Conservation (phyloP, 2,113 vertebrate species). For the Alligator mississippiensis region DNA sequence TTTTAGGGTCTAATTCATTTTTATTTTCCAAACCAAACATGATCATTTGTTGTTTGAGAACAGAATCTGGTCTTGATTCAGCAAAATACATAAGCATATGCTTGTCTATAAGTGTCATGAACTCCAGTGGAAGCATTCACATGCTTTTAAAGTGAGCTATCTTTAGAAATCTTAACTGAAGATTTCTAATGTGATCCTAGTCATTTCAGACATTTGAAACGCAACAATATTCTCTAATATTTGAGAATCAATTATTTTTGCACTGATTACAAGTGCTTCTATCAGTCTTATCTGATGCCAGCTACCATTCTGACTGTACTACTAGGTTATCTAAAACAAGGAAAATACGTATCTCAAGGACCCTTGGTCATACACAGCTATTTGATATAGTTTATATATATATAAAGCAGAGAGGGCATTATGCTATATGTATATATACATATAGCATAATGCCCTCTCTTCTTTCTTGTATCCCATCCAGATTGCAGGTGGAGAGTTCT, state of each 20-base stretch:
- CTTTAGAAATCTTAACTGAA: background rate
- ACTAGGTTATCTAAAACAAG: background rate
- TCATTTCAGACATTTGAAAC: background rate
- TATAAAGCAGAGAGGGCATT: too few species aligned
- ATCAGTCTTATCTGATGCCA: background rate
- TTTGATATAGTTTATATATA: background rate
- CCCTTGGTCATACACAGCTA: background rate
- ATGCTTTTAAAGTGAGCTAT: background rate
- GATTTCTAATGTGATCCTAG: background rate
- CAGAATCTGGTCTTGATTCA: background rate
- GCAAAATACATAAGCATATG: background rate
- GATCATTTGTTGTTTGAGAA: background rate
- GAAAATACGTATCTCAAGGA: conserved; percentile 9
- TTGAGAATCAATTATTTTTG: background rate
- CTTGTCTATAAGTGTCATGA: background rate
- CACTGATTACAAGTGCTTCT: background rate
- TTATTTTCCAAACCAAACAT: background rate
- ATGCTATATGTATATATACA: too few species aligned
- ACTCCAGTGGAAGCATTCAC: background rate
- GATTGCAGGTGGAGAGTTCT: conserved; percentile 16
- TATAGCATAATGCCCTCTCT: background rate
- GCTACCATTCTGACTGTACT: background rate
- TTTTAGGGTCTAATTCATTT: background rate
- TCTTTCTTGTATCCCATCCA: conserved; percentile 18
- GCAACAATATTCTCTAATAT: background rate